phyloP scores from a whole-genome alignment of 2,888 invertebrate species.

The Drosophila melanocephala region DNA sequence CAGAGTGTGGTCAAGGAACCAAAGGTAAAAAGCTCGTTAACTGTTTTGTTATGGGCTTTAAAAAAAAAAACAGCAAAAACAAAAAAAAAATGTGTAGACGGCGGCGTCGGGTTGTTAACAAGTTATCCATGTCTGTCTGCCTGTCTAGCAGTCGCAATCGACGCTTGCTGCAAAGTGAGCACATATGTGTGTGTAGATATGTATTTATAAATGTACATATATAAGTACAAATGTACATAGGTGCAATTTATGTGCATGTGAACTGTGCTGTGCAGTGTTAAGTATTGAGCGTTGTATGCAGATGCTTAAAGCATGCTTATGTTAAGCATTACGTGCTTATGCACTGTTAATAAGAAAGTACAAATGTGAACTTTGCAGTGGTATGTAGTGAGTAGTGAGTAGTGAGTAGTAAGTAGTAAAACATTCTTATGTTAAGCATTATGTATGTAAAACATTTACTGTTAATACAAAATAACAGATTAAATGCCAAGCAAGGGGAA shows the following conservation, averaged over 20 bases:
- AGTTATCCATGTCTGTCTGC: constrained; percentile 21
- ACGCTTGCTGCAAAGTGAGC: constrained; percentile 6
- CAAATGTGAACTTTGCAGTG: background rate
- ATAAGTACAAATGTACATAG: background rate
- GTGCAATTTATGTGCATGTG: background rate
- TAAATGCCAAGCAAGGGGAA: background rate
- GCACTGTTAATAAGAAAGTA: background rate
- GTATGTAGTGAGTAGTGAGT: background rate
- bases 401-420: background rate
- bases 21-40: constrained; percentile 62
- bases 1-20: constrained; percentile 30
- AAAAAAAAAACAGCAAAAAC: constrained; percentile 6
- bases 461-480: background rate
- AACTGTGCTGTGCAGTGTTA: background rate
- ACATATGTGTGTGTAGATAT: constrained; percentile 3
- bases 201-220: constrained; percentile 2
- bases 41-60: constrained; percentile 62
- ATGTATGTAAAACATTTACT: background rate
- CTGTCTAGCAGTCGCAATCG: constrained; percentile 19
- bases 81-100: constrained; percentile 26
- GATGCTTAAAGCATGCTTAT: background rate
- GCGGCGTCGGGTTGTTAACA: constrained; percentile 47
- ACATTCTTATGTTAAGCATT: background rate
- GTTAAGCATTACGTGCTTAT: background rate
- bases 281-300: background rate